phyloP scores from a whole-genome alignment of 2,113 vertebrate genomes.

The Lagopus muta region DNA sequence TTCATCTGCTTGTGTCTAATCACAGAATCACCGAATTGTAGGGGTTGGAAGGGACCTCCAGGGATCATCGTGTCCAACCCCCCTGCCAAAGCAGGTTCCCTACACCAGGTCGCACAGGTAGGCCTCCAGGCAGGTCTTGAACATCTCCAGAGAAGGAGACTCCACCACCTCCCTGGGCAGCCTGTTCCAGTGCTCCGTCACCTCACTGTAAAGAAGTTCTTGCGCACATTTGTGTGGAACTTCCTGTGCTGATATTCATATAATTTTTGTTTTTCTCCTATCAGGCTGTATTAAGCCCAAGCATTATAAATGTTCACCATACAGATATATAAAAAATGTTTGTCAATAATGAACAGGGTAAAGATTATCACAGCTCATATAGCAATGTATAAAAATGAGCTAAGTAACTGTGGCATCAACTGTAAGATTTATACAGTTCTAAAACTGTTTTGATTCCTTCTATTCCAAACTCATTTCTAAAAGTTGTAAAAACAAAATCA shows the following conservation, averaged over 20 bases:
- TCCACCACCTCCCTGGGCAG: no score
- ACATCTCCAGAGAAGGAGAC: no score
- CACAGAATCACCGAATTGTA: no score
- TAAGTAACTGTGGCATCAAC: neutral
- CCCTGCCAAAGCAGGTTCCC: no score
- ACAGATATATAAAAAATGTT: neutral
- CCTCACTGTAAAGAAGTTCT: no score
- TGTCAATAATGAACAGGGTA: neutral
- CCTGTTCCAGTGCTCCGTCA: no score
- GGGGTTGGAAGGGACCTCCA: no score
- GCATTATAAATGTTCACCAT: neutral
- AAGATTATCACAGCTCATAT: neutral
- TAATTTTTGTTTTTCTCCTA: neutral
- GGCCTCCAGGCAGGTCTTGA: no score
- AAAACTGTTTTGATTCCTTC: neutral
- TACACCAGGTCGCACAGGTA: no score
- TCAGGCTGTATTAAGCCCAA: neutral
- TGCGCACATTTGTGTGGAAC: no score
- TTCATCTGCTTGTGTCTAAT: neutral
- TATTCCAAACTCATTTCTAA: neutral
- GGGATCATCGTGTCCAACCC: no score
- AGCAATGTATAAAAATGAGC: neutral
- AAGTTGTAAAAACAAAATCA: neutral
- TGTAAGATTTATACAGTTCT: neutral
- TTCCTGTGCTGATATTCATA: neutral